Evolutionary conservation across 2,113 vertebrate genomes (phyloP).

Genomic region (Rhynchopsitta pachyrhyncha): DNA sequence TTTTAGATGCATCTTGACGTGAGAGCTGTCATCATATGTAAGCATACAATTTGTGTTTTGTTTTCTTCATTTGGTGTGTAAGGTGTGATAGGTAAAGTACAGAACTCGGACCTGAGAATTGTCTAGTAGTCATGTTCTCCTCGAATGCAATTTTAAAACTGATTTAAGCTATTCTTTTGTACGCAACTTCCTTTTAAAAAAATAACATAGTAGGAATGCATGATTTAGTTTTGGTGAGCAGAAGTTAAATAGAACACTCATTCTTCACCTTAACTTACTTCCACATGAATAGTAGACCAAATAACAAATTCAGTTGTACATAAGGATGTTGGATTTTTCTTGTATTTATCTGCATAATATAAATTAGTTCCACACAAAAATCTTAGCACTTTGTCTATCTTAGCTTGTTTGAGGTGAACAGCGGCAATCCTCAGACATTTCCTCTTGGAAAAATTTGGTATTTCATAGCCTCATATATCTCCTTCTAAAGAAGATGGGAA

Average conservation of each 20-base stretch:
- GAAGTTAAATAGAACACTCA: neutral
- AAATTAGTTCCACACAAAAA: neutral
- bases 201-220: neutral
- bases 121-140: neutral
- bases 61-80: neutral
- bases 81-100: neutral
- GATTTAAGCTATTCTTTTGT: neutral
- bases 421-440: neutral
- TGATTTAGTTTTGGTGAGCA: neutral
- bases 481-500: neutral
- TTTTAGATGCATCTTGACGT: neutral
- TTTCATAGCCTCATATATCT: neutral
- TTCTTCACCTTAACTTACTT: neutral
- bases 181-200: neutral
- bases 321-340: neutral
- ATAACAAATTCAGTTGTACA: neutral
- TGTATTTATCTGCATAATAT: neutral
- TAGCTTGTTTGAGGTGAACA: neutral
- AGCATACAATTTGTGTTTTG: neutral
- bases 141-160: neutral
- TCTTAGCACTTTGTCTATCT: neutral
- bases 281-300: neutral
- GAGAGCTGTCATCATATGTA: neutral
- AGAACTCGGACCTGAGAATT: accelerated
- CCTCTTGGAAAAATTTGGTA: neutral